Base-by-base conservation (phyloP, 2,888 invertebrate species). In the Tortricodes alternella region DNA sequence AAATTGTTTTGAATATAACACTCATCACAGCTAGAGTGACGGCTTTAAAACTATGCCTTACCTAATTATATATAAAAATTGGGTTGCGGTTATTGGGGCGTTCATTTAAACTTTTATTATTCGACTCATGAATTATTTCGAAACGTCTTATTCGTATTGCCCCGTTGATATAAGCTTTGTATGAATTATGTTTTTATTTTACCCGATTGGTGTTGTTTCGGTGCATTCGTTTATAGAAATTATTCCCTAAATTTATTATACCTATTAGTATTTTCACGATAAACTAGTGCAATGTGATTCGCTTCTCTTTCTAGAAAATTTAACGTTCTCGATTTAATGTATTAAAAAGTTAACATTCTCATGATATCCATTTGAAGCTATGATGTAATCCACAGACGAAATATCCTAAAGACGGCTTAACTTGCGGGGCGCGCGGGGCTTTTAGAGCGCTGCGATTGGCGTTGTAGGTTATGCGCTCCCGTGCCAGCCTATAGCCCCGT, bases 11-110 rank as follows among this genome's bases (percentile, higher is more conserved):
- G n/a, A n/a, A n/a, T 4, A 11, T 29, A 3, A 27, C 3, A 3
- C 4, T 1, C n/a, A 11, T 9, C 11, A n/a, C 9, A 4, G 1
- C 1, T n/a, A 3, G 9, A 4, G n/a, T 1, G 8, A n/a, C 32
- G 7, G 8, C 38, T 19, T 18, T n/a, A 23, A 34, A 11, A 35
- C 5, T 41, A 41, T 41, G 13, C 41, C 2, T 2, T 4, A 7
- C 24, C n/a, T 18, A n/a, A 11, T 21, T 46, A 32, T 13, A 18
- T 53, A 39, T 39, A 27, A 16, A 41, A 4, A 16, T 39, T 46
- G 18, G 19, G 23, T 53, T 32, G 23, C 15, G 24, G 46, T 53
- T 53, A 24, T 34, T 46, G 53, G 53, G 46, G 53, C 46, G 4
- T 24, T 53, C n/a, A 38, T 46, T 53, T 46, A 11, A 32, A 29